Evolutionary conservation across 2,888 invertebrate genomes (phyloP).

Genomic region (Busseola fusca): DNA sequence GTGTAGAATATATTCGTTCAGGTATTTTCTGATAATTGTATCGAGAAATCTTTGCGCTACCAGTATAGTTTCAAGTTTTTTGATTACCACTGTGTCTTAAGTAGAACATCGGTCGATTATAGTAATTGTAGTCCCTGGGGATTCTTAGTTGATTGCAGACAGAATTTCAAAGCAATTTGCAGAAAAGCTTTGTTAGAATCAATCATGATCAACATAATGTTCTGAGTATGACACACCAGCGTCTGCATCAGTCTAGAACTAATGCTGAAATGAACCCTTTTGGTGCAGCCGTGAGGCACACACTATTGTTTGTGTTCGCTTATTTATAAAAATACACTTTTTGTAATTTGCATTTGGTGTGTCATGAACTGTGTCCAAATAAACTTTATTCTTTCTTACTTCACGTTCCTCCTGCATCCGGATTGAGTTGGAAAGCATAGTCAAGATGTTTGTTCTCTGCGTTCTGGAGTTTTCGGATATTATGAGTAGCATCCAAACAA

Average conservation of each 20-base stretch:
- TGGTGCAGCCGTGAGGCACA: no score
- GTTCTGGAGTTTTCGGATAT: no score
- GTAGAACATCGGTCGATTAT: neutral
- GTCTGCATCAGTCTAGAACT: no score
- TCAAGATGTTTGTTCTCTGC: neutral
- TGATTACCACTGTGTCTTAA: no score
- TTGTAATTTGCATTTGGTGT: no score
- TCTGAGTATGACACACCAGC: neutral
- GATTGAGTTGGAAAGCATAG: neutral
- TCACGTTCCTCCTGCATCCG: neutral
- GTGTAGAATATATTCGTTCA: slow-evolving; percentile 6
- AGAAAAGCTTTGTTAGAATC: neutral
- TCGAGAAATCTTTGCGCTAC: slow-evolving; percentile 1
- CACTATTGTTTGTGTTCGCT: no score
- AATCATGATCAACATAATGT: neutral
- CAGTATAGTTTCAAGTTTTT: neutral
- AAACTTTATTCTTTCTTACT: neutral
- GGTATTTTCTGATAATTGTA: slow-evolving; percentile 11
- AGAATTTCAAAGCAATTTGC: neutral
- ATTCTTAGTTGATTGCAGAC: neutral
- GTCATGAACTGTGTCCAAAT: no score
- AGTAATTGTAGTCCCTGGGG: no score
- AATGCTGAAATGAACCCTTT: no score
- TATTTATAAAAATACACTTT: neutral
- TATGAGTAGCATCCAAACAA: slow-evolving; percentile 22